These are phyloP conservation scores for Etheostoma perlongum DNA, from an alignment of 2,797 vertebrate species.

Conservation along the genomic window DNA sequence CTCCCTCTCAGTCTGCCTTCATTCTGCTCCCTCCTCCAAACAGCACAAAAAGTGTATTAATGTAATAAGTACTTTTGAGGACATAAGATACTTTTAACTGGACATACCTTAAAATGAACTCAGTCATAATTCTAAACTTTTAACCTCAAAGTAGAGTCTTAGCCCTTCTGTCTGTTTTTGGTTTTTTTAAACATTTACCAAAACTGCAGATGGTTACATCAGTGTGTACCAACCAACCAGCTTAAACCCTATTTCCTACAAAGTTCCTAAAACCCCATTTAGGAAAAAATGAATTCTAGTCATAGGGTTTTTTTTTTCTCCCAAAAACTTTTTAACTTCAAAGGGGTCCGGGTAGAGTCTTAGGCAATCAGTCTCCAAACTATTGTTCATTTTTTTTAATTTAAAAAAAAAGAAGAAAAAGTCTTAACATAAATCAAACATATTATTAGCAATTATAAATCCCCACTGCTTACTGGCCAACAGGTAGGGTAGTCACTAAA, in stretches of 20 bases:
- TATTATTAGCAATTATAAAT: too few species aligned
- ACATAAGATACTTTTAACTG: too few species aligned
- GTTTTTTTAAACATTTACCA: constrained; percentile 1
- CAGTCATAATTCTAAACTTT: not conserved
- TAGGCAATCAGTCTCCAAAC: too few species aligned
- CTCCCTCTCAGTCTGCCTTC: not conserved
- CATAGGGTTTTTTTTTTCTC: too few species aligned
- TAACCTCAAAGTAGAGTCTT: not conserved
- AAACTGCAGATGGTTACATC: not conserved
- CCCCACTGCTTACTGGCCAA: too few species aligned
- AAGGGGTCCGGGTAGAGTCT: too few species aligned
- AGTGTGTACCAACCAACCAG: not conserved
- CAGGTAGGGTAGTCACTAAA: too few species aligned
- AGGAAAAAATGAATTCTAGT: not conserved
- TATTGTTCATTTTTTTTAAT: too few species aligned
- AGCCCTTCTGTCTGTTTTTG: not conserved
- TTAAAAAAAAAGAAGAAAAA: too few species aligned
- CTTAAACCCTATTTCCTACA: not conserved
- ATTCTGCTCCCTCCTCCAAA: not conserved
- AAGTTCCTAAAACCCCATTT: not conserved
- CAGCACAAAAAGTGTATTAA: constrained; percentile 7
- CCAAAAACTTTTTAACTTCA: too few species aligned
- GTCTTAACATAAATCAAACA: too few species aligned
- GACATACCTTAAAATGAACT: too few species aligned
- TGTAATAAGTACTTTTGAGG: not conserved